Conservation (phyloP, 2,888 invertebrate genomes). For the Lycia hirtaria region DNA sequence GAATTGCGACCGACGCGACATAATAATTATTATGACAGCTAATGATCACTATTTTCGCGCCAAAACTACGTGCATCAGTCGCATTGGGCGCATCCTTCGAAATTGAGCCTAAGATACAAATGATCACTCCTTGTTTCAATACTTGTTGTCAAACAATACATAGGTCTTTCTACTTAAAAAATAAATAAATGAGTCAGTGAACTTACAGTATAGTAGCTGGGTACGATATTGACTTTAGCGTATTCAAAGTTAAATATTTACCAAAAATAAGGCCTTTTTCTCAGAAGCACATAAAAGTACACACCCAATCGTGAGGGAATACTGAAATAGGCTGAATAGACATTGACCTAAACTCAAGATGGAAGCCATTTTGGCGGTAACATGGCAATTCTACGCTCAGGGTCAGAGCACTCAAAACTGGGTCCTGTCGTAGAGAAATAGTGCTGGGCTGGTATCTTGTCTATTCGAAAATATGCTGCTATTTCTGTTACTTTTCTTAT, state of each 20-base stretch:
- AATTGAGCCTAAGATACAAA: no score
- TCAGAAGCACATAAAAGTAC: slow-evolving; percentile 12
- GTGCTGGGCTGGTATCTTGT: slow-evolving; percentile 7
- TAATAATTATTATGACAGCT: no score
- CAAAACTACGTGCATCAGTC: no score
- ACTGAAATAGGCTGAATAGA: slow-evolving; percentile 21
- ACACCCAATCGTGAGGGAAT: slow-evolving; percentile 17
- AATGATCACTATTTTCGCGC: no score
- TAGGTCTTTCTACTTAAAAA: no score
- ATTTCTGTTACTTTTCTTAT: no score
- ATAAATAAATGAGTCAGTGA: no score
- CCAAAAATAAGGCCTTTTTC: neutral
- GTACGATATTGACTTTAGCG: neutral
- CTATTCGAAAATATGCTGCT: neutral
- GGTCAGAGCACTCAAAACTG: slow-evolving; percentile 30
- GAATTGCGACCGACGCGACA: no score
- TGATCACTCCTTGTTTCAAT: no score
- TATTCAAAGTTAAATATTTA: slow-evolving; percentile 3
- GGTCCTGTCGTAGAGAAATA: slow-evolving; percentile 4
- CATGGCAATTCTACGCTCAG: slow-evolving; percentile 25
- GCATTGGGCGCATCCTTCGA: no score
- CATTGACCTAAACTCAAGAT: slow-evolving; percentile 22
- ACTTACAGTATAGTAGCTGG: no score
- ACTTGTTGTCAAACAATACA: no score
- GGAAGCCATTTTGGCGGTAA: slow-evolving; percentile 24